Conservation (phyloP, 2,113 vertebrate genomes). For the Chlorodrepanis virens region DNA sequence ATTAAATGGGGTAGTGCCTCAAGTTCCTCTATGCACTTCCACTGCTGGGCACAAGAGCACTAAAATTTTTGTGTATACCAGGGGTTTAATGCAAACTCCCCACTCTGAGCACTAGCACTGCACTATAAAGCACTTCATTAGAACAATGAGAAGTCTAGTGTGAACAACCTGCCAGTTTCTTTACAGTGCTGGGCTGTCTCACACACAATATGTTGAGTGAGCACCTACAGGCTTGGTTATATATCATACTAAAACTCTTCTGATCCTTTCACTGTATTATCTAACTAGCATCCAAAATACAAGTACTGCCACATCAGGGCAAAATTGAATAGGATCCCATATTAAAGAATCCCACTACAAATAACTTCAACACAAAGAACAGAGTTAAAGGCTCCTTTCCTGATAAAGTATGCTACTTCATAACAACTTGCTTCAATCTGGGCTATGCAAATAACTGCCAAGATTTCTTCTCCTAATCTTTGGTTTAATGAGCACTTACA, state of each 20-base stretch:
- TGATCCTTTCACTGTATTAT: not conserved
- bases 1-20: not conserved
- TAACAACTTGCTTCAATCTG: not conserved
- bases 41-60: not conserved
- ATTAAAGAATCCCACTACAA: not conserved
- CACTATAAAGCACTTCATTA: not conserved
- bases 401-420: not conserved
- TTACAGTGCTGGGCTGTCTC: not conserved
- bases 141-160: not conserved
- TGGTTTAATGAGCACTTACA: not conserved
- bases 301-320: not conserved
- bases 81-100: not conserved
- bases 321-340: not conserved
- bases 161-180: slow-evolving; percentile 4
- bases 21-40: not conserved
- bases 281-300: not conserved
- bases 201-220: not conserved
- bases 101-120: not conserved
- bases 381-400: not conserved
- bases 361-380: not conserved
- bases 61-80: not conserved
- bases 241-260: not conserved
- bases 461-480: not conserved
- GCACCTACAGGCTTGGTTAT: not conserved
- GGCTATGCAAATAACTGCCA: not conserved